Percentiles rank a stretch among this genome's conserved stretches.
These are phyloP conservation scores for Apodemia hepburni DNA, from an alignment of 2,888 invertebrate genomes.

Conservation along the genomic window DNA sequence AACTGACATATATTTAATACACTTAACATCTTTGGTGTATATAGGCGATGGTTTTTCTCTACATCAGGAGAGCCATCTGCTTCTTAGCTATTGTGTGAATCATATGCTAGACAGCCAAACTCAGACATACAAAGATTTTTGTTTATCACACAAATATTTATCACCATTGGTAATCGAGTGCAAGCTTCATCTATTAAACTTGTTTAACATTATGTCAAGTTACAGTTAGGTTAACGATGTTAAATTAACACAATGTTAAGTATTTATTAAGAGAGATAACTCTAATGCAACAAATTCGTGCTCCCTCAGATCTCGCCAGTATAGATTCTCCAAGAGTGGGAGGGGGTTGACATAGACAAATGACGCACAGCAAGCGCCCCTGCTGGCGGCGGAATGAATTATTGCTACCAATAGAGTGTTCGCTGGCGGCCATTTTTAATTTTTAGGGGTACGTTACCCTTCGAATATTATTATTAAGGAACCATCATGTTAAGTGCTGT, in stretches of 20 bases:
- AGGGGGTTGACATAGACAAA: slow-evolving; percentile 72
- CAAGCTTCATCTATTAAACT: not conserved
- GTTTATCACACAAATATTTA: too few species aligned
- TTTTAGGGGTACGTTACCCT: slow-evolving; percentile 74
- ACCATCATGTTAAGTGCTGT: slow-evolving; percentile 21
- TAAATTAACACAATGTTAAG: not conserved
- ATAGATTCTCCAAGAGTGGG: slow-evolving; percentile 54
- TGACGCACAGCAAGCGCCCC: slow-evolving; percentile 62
- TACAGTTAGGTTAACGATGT: not conserved
- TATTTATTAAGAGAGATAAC: slow-evolving; percentile 7
- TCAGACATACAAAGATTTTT: too few species aligned
- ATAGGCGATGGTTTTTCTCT: too few species aligned
- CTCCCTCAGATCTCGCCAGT: slow-evolving; percentile 58
- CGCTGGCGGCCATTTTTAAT: slow-evolving; percentile 76
- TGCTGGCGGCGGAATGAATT: slow-evolving; percentile 69
- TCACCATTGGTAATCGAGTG: too few species aligned
- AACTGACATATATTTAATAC: too few species aligned
- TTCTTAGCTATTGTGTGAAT: too few species aligned
- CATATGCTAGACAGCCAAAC: too few species aligned
- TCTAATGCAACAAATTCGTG: slow-evolving; percentile 33
- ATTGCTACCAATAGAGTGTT: slow-evolving; percentile 73
- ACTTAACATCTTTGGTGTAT: too few species aligned
- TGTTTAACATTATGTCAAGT: not conserved
- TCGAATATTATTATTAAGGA: slow-evolving; percentile 53
- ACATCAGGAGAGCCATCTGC: too few species aligned